These are phyloP conservation scores for Saimiri boliviensis DNA, from an alignment of 2,113 vertebrate species.

Conservation along the genomic window DNA sequence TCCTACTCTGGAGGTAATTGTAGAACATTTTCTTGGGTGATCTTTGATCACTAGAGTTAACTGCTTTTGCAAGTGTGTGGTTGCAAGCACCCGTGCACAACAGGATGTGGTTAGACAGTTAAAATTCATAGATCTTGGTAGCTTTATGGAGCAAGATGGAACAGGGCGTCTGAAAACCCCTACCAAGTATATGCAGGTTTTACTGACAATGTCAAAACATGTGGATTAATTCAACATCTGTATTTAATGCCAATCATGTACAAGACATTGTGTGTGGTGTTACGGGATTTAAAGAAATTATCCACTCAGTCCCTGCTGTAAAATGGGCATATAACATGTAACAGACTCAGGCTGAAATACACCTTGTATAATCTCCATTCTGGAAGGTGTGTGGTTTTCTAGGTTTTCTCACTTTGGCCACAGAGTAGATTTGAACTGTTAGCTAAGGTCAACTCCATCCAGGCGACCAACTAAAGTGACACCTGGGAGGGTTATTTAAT, in stretches of 20 bases:
- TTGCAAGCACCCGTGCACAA: neutral
- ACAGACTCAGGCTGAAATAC: neutral
- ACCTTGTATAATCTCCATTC: neutral
- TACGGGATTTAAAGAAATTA: neutral
- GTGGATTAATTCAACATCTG: neutral
- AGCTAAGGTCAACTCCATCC: neutral
- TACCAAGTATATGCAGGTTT: neutral
- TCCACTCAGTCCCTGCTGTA: neutral
- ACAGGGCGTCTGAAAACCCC: neutral
- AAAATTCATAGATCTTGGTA: neutral
- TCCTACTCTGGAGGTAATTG: neutral
- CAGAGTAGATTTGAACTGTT: neutral
- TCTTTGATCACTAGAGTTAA: neutral
- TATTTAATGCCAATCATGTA: neutral
- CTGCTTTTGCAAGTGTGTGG: neutral
- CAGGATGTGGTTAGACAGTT: constrained; percentile 57
- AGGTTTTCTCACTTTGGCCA: neutral
- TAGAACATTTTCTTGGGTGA: neutral
- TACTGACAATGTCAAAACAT: neutral
- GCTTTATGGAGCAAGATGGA: neutral
- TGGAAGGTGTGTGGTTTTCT: constrained; percentile 15
- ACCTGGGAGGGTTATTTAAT: neutral
- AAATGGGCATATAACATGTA: neutral
- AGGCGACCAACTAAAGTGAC: neutral
- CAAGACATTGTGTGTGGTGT: neutral